These are phyloP conservation scores for Notarius quadriscutis DNA, from an alignment of 2,113 vertebrate species.

Conservation along the genomic window DNA sequence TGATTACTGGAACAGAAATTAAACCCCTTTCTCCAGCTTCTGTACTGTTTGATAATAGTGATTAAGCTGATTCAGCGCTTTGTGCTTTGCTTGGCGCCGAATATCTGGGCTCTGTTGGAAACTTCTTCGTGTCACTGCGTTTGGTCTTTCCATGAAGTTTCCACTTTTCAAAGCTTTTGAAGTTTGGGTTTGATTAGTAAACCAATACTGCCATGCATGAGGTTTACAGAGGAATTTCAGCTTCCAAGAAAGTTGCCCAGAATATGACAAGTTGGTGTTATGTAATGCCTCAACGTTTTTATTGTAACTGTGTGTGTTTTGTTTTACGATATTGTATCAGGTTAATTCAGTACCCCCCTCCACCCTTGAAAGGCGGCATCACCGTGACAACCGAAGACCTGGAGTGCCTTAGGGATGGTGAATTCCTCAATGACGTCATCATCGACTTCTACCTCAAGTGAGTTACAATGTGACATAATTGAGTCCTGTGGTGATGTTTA, in stretches of 20 bases:
- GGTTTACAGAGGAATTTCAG: slow-evolving; percentile 15
- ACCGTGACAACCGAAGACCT: slow-evolving; percentile 89
- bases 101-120: neutral
- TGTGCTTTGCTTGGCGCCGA: slow-evolving; percentile 36
- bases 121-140: slow-evolving; percentile 40
- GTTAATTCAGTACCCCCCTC: slow-evolving; percentile 89
- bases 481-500: neutral
- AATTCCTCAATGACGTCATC: slow-evolving; percentile 97
- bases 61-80: slow-evolving; percentile 35
- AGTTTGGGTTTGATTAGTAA: slow-evolving; percentile 35
- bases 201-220: slow-evolving; percentile 17
- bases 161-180: slow-evolving; percentile 31
- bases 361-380: slow-evolving; percentile 88
- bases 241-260: slow-evolving; percentile 28
- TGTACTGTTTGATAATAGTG: slow-evolving; percentile 14
- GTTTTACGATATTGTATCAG: slow-evolving; percentile 65
- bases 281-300: neutral
- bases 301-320: neutral
- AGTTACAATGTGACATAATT: slow-evolving; percentile 56
- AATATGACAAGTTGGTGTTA: slow-evolving; percentile 32
- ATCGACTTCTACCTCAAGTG: slow-evolving; percentile 99
- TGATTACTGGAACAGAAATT: slow-evolving; percentile 9
- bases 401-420: slow-evolving; percentile 82
- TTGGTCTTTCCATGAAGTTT: slow-evolving; percentile 45
- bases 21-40: neutral